Evolutionary conservation across 1,140 invertebrate genomes (phyloP), one percentile per base, ranked within the genome.

Genomic region (Meloidogyne exigua): DNA sequence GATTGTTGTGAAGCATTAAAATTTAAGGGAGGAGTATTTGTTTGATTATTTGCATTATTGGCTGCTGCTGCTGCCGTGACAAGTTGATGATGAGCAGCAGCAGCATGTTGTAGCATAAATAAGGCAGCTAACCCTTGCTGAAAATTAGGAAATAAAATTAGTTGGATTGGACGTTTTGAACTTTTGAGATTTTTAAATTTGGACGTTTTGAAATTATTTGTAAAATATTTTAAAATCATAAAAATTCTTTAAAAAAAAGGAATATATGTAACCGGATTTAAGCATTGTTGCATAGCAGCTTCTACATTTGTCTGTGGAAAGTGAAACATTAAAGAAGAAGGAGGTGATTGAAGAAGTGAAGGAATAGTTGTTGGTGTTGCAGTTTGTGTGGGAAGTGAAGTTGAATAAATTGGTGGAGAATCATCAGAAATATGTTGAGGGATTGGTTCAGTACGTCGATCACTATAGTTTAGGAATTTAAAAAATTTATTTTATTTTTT

Each of bases 251-350:
- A 15, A 49, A 12, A 42, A 4, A 42, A 42, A n/a, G n/a, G n/a
- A n/a, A n/a, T n/a, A n/a, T n/a, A n/a, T n/a, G n/a, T n/a, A n/a
- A 57, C 49, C 18, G 18, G 18, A 57, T 57, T 57, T 57, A 57
- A 3, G 2, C 7, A 7, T n/a, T 57, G 49, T 57, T 57, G 49
- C 49, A 57, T 57, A n/a, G n/a, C 5, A 9, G 49, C 7, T 9
- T 57, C 49, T n/a, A n/a, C n/a, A 57, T 57, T 57, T 57, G 49
- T 57, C 21, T 57, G 49, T 57, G 49, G 49, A 57, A 57, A 57
- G 7, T 57, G 13, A n/a, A 57, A n/a, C 49, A 57, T 57, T n/a
- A 57, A 57, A n/a, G 49, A 57, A 57, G 49, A 57, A 10, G 49
- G 49, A n/a, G 49, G 49, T 49, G 44, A 49, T 15, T 49, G 44